Evolutionary conservation across 35 echinoderm and acorn worm species (phyloP), one percentile per base, ranked within the genome.

Genomic region (Eucidaris tribuloides): DNA sequence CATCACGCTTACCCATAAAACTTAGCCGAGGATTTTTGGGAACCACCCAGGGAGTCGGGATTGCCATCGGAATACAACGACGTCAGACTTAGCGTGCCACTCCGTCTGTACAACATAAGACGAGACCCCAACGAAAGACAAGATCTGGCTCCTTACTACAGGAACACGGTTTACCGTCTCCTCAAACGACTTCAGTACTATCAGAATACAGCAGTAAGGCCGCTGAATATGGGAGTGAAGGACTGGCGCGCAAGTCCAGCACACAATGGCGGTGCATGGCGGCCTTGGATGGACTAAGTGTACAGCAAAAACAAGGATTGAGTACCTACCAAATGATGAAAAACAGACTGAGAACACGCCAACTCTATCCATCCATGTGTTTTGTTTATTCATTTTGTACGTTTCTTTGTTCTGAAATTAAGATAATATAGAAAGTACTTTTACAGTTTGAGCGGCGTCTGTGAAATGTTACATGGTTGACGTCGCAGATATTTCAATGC

Each of bases 261-360:
- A 5, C 37, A 74, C 44, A 33, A 74, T 25, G 68, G 68, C 14
- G 68, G 68, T 22, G 68, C 68, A 20, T 74, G 68, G 68, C 35
- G 38, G 18, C 68, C 68, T 74, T 74, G 68, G 68, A 74, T 74
- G 68, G 68, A 74, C 23, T n/a, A n/a, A n/a, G n/a, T n/a, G n/a
- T n/a, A n/a, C n/a, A n/a, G n/a, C n/a, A n/a, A n/a, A n/a, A n/a
- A n/a, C n/a, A n/a, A n/a, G n/a, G n/a, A n/a, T n/a, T n/a, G n/a
- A n/a, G n/a, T n/a, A n/a, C n/a, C n/a, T n/a, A n/a, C n/a, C n/a
- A n/a, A n/a, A n/a, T n/a, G n/a, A n/a, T n/a, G n/a, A n/a, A n/a
- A n/a, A n/a, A n/a, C n/a, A n/a, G n/a, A n/a, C n/a, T n/a, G n/a
- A n/a, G n/a, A n/a, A n/a, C n/a, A n/a, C n/a, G n/a, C n/a, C n/a